phyloP scores from a whole-genome alignment of 2,888 invertebrate species.

The Acheta domesticus region DNA sequence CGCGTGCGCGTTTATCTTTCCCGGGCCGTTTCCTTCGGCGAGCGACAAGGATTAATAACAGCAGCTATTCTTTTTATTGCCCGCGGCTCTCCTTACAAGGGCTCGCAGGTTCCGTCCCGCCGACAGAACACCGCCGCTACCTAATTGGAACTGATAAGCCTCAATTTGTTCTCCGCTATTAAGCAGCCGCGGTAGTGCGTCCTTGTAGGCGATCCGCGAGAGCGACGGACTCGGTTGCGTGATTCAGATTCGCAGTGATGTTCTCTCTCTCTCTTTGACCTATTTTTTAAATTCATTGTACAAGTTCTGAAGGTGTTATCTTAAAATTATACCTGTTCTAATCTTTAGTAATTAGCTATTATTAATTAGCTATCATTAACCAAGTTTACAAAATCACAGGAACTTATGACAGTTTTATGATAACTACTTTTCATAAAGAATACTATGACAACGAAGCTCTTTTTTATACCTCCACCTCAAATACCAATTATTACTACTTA shows the following conservation, averaged over 20 bases:
- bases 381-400: neutral
- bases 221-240: neutral
- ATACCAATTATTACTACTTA: too few relatives aligned
- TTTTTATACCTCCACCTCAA: too few relatives aligned
- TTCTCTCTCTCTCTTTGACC: too few relatives aligned
- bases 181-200: neutral
- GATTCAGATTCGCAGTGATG: neutral
- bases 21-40: neutral
- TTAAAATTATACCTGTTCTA: neutral
- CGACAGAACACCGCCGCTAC: neutral
- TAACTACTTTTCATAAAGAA: too few relatives aligned
- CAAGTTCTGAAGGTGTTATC: neutral
- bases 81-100: neutral
- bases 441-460: too few relatives aligned
- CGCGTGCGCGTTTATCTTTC: neutral
- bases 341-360: neutral
- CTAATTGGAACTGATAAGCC: constrained; percentile 8
- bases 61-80: neutral
- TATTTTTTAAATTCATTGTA: neutral
- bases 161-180: neutral
- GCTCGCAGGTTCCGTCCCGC: neutral
- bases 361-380: neutral
- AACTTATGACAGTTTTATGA: too few relatives aligned
- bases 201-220: neutral
- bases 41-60: neutral